Evolutionary conservation across 2,888 invertebrate genomes (phyloP), one percentile per base, ranked within the genome.

Genomic region (Lissonota sp.): DNA sequence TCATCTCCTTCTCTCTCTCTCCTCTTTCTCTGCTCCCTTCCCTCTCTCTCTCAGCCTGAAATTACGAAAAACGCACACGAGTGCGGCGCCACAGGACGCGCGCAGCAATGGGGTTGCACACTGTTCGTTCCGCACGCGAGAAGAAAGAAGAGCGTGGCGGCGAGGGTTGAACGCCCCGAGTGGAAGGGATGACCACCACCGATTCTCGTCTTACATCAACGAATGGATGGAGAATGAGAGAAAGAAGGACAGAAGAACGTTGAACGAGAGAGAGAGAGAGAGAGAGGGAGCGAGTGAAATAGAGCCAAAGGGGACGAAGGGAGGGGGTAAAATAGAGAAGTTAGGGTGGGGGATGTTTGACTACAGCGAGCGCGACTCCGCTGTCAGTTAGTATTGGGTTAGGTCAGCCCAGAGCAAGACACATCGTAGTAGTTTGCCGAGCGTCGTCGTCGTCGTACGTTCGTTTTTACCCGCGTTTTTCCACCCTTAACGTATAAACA

Each of bases 381-480:
- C 86, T 89, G 87, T 89, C 88, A 90, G 87, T 89, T 90, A 92
- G 95, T 95, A 94, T 95, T 95, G 95, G 94, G 94, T 94, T 94
- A 95, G 95, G 95, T 95, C 94, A 93, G 92, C 92, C 91, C 91
- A 86, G 84, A 86, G 88, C 62, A 88, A 86, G 85, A 85, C 88
- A 64, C 16, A 39, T 82, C 66, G 77, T 80, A 77, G 77, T 83
- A 58, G 80, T 57, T 86, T 63, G 74, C 80, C 83, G 83, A 81
- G 84, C 80, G 79, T 86, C 84, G 77, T 80, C 81, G 83, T 81
- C 62, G 73, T 82, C 79, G 83, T n/a, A 79, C 83, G 81, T 42
- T 83, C 81, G 80, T 83, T 83, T 84, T 84, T 72, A 75, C 69
- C 67, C 80, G 62, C 84, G 78, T 77, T 62, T 73, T 79, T 79